Evolutionary conservation across 2,113 vertebrate species (phyloP), one percentile per base, ranked within the genome.

Genomic region (Aythya baeri): DNA sequence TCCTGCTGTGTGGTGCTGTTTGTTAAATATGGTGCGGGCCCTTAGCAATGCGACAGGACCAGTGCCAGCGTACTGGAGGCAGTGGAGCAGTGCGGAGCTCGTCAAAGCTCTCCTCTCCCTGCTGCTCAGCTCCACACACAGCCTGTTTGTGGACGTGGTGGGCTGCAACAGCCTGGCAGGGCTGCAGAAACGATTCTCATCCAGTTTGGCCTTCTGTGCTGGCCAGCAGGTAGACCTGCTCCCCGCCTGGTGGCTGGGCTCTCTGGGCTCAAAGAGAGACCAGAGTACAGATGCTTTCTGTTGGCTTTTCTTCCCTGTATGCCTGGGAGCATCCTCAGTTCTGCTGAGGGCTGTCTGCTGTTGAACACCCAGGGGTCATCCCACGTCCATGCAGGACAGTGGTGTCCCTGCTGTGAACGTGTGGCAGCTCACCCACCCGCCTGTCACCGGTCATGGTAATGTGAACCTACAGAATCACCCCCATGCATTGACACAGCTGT

Each of bases 401-500:
- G 17, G 12, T 34, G 14, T 34, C 23, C 25, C 34, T 71, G 61
- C 70, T 63, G 83, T 46, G 29, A 4, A 21, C 10, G 16, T 36
- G 41, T 46, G 61, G 63, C 76, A 65, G 73, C 81, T 49, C 21
- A 1, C 13, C 32, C 54, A 15, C 16, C 6, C 9, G 1, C 44
- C 36, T 46, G 46, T 1, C 7, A 2, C 4, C 44, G 31, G 0
- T 17, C 7, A 4, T 36, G 55, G 32, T 1, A 5, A 2, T 1
- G 4, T 15, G 34, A 21, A 11, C 68, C 59, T 44, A 2, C 2
- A 6, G 22, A 66, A 34, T 63, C 32, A 15, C 18, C 22, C 50
- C 63, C 3, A 4, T 23, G 38, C 67, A 2, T 50, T 76, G n/a
- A 88, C 74, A 36, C 3, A 32, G 27, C 54, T 76, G 58, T 72